Base-by-base conservation (phyloP, 2,113 vertebrate genomes). In the Cephalopterus ornatus region DNA sequence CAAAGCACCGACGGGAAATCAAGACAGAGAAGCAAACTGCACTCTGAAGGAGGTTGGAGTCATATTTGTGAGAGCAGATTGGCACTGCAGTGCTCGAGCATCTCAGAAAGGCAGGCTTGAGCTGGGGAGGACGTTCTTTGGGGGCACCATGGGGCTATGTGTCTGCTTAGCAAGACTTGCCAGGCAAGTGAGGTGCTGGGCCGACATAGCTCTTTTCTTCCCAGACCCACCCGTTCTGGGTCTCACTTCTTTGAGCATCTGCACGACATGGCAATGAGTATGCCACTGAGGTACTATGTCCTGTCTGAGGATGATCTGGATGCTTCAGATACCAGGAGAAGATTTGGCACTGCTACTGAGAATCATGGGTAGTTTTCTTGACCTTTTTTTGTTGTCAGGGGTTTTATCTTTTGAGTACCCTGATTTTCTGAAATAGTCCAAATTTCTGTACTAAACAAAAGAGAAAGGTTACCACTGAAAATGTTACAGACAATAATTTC, bases 31-130 rank as follows among this genome's bases (percentile, higher is more conserved):
- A 55, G 35, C 5, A 37, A 53, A 5, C 37, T 41, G 26, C 30
- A 11, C 9, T 58, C 35, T 80, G 26, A 75, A n/a, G 41, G 33
- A 75, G 6, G 18, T 9, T n/a, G n/a, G 18, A 26, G 49, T 41
- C 4, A 3, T 11, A 41, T 80, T 42, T 37, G 9, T 22, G 27
- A 28, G 27, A 67, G 32, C 4, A 10, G 35, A 84, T 16, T 20
- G 53, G 20, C 32, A 49, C 20, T 1, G 3, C 0, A 5, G 11
- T 58, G 44, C 39, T 72, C 0, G 0, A 59, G 20, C 17, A 56
- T n/a, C 35, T n/a, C 47, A 32, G 73, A 73, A 9, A 9, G 39
- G 30, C 37, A 46, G 62, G 14, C 37, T 11, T 70, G 37, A 42
- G 16, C 30, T 71, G 41, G 20, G 28, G 6, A 20, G 35, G 44